Evolutionary conservation across 2,113 vertebrate genomes (phyloP).

Genomic region (Beaufortia kweichowensis): DNA sequence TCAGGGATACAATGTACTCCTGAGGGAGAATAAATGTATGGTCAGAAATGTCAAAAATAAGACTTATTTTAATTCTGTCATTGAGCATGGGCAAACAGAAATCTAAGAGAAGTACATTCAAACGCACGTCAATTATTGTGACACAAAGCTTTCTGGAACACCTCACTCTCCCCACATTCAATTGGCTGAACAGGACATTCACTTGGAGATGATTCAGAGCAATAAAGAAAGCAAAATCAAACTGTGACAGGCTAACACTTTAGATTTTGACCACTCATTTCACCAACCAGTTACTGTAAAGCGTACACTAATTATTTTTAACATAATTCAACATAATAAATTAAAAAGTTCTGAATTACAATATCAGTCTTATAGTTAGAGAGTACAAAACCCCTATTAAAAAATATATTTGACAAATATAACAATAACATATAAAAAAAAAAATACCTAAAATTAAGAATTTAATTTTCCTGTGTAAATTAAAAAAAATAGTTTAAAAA

Average conservation of each 20-base stretch:
- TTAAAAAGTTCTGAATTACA: too few relatives aligned
- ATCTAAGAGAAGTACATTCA: neutral
- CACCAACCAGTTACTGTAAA: too few relatives aligned
- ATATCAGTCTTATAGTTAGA: too few relatives aligned
- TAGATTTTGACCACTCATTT: too few relatives aligned
- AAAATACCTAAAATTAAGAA: too few relatives aligned
- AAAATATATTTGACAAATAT: too few relatives aligned
- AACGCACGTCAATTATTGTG: neutral
- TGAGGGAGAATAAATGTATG: slow-evolving; percentile 54
- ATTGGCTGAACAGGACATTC: slow-evolving; percentile 12
- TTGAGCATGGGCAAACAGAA: neutral
- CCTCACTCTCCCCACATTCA: neutral
- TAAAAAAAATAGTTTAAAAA: too few relatives aligned
- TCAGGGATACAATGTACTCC: slow-evolving; percentile 73
- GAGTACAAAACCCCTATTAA: too few relatives aligned
- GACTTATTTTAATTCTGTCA: neutral
- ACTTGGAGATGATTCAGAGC: neutral
- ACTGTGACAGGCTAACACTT: neutral
- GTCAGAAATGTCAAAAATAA: neutral
- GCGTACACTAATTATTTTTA: too few relatives aligned
- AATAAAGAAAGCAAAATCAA: neutral
- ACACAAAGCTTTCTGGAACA: slow-evolving; percentile 23
- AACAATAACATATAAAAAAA: too few relatives aligned
- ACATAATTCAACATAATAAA: too few relatives aligned
- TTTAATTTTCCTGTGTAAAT: too few relatives aligned